phyloP scores from a whole-genome alignment of 2,797 vertebrate genomes.

The Oryzias sinensis region DNA sequence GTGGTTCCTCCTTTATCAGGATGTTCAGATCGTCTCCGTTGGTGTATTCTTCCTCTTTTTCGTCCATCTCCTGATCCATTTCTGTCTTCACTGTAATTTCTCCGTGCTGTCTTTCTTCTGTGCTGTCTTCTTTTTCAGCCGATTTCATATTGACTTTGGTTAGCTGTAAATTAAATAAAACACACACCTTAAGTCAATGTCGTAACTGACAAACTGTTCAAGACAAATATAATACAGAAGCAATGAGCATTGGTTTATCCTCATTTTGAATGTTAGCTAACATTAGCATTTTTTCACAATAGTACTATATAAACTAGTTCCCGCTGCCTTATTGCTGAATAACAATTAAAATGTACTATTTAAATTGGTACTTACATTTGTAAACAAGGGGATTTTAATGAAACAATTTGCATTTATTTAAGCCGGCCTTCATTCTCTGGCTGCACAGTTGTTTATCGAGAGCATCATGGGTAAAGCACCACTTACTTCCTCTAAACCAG shows the following conservation, averaged over 20 bases:
- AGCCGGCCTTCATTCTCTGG: no score
- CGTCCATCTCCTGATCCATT: conserved; percentile 10
- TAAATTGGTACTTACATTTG: no score
- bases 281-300: conserved; percentile 36
- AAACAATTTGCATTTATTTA: no score
- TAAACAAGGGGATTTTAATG: no score
- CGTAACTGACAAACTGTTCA: background rate
- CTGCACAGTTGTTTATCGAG: no score
- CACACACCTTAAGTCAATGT: background rate
- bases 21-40: conserved; percentile 32
- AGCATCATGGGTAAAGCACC: no score
- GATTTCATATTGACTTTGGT: conserved; percentile 22
- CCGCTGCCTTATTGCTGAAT: background rate
- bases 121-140: conserved; percentile 12
- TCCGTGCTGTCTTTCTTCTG: conserved; percentile 20
- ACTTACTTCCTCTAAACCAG: background rate
- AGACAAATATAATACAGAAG: background rate
- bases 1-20: conserved; percentile 68
- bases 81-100: conserved; percentile 27
- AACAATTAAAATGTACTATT: no score
- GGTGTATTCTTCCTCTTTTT: conserved; percentile 14
- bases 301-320: conserved; percentile 10
- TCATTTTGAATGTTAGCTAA: conserved; percentile 5
- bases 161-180: conserved; percentile 20
- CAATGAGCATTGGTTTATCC: no score